These are phyloP conservation scores for Mesorhabditis sp. DNA, from an alignment of 2,888 invertebrate species.

Conservation along the genomic window DNA sequence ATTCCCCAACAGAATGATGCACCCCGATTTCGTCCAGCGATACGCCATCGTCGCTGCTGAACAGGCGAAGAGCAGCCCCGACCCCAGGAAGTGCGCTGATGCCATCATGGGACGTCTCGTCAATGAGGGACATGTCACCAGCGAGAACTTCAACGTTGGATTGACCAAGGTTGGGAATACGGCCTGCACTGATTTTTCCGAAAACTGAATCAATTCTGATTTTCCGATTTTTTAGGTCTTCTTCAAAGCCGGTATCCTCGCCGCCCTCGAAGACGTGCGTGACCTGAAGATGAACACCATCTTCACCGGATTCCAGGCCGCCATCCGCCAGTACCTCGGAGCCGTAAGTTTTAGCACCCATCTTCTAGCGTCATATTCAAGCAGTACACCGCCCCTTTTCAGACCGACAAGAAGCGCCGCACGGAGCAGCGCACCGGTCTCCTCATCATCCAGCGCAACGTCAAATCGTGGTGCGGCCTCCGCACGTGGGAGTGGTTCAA, in stretches of 20 bases:
- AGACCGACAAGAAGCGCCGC: conserved; percentile 44
- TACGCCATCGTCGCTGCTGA: conserved; percentile 61
- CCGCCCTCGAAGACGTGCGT: conserved; percentile 99
- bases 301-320: conserved; percentile 76
- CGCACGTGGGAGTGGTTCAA: conserved; percentile 71
- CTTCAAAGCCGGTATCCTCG: conserved; percentile 99
- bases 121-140: conserved; percentile 72
- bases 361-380: too few relatives aligned
- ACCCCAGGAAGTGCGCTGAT: conserved; percentile 50
- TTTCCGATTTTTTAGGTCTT: conserved; percentile 66
- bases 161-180: conserved; percentile 38
- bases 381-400: neutral
- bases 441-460: conserved; percentile 54
- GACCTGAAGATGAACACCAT: conserved; percentile 93
- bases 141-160: conserved; percentile 67
- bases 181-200: conserved; percentile 16
- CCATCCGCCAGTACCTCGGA: conserved; percentile 42
- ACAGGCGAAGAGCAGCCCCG: conserved; percentile 49
- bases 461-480: conserved; percentile 53
- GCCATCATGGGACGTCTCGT: conserved; percentile 70
- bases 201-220: too few relatives aligned
- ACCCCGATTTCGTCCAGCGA: conserved; percentile 95
- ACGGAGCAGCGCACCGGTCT: conserved; percentile 65
- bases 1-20: conserved; percentile 99
- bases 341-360: neutral